Percentiles rank a stretch among this genome's conserved stretches.
Evolutionary conservation across 2,888 invertebrate species (phyloP).

Genomic region (Netelia inedita): DNA sequence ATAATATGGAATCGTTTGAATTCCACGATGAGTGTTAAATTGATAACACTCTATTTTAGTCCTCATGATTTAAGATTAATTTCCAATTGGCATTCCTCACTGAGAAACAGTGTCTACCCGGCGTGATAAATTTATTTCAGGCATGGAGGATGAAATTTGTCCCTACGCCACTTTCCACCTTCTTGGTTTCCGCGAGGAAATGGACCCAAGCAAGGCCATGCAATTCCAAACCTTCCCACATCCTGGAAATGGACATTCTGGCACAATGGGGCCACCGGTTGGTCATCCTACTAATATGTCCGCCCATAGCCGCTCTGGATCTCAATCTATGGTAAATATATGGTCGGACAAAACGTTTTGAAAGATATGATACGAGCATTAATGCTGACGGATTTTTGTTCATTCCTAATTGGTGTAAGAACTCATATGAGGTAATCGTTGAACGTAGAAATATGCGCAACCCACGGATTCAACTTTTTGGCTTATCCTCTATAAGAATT

Average conservation of each 20-base stretch:
- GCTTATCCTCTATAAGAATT: too few relatives aligned
- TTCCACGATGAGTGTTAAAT: not conserved
- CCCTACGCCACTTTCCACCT: constrained; percentile 98
- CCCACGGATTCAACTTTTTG: too few relatives aligned
- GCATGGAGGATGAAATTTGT: constrained; percentile 98
- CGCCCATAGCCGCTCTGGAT: constrained; percentile 93
- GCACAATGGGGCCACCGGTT: constrained; percentile 92
- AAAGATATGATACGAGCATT: not conserved
- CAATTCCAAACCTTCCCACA: constrained; percentile 96
- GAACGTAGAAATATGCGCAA: too few relatives aligned
- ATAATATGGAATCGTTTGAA: not conserved
- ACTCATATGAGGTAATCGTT: too few relatives aligned
- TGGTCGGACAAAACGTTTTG: constrained; percentile 3
- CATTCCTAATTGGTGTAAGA: too few relatives aligned
- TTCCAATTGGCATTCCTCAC: constrained; percentile 4
- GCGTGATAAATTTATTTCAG: constrained; percentile 85
- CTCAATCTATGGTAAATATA: constrained; percentile 92
- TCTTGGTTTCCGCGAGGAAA: constrained; percentile 97
- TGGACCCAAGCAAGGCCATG: constrained; percentile 96
- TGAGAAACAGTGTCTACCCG: constrained; percentile 79
- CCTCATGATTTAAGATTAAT: not conserved
- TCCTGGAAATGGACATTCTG: constrained; percentile 91
- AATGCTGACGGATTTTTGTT: too few relatives aligned
- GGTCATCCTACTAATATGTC: constrained; percentile 91
- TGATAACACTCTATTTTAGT: constrained; percentile 25